phyloP scores from a whole-genome alignment of 2,113 vertebrate genomes.

The Theristicus caerulescens region DNA sequence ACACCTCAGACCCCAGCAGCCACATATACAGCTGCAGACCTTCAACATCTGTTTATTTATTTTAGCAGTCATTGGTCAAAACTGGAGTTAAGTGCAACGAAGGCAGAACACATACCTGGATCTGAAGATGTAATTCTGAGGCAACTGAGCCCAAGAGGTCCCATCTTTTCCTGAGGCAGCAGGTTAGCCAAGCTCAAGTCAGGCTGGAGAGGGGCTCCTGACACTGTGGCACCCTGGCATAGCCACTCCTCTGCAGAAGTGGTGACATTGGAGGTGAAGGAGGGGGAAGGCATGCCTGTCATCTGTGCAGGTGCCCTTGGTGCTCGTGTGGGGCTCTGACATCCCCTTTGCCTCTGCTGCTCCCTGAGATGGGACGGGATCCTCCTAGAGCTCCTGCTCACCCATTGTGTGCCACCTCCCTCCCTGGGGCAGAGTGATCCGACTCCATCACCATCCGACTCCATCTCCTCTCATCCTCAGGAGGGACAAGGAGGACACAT shows the following conservation, averaged over 20 bases:
- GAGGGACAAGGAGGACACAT: background rate
- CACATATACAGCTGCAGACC: background rate
- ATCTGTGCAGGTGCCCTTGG: background rate
- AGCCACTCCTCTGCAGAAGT: background rate
- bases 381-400: background rate
- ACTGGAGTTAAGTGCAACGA: background rate
- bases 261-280: background rate
- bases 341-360: background rate
- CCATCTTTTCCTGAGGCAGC: background rate
- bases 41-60: background rate
- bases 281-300: background rate
- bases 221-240: background rate
- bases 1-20: background rate
- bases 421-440: background rate
- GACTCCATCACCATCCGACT: fast-evolving
- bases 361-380: background rate
- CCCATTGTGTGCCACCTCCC: fast-evolving
- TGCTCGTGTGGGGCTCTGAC: too few relatives aligned
- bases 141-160: background rate
- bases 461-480: background rate
- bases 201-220: background rate
- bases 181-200: background rate
- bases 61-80: background rate
- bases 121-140: background rate
- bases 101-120: background rate